Evolutionary conservation across 2,113 vertebrate genomes (phyloP).

Genomic region (Pteropus alecto): DNA sequence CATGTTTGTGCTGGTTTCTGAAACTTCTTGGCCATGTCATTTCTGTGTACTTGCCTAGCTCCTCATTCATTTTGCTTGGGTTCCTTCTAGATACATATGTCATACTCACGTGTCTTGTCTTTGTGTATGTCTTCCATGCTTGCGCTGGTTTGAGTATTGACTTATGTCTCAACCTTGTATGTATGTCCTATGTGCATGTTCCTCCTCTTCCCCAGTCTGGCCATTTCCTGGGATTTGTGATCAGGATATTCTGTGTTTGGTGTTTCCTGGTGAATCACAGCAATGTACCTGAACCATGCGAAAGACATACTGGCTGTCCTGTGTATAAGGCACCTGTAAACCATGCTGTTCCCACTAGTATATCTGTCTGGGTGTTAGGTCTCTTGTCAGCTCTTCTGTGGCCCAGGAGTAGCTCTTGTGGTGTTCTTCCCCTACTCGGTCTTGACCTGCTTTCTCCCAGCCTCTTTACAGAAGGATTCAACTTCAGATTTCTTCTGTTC

Average conservation of each 20-base stretch:
- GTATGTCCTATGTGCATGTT: constrained; percentile 57
- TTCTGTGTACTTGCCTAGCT: constrained; percentile 50
- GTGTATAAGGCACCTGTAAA: neutral
- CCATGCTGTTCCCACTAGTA: neutral
- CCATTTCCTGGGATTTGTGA: constrained; percentile 39
- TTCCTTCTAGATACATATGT: constrained; percentile 35
- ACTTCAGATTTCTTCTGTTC: neutral
- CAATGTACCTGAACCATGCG: neutral
- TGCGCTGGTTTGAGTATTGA: constrained; percentile 65
- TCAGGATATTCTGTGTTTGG: constrained; percentile 35
- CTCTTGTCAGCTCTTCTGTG: neutral
- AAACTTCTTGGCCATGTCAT: constrained; percentile 55
- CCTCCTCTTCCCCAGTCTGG: constrained; percentile 33
- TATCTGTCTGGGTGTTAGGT: neutral
- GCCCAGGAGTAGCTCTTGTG: neutral
- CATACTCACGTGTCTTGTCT: neutral
- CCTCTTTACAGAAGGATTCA: constrained; percentile 6
- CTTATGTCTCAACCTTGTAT: constrained; percentile 46
- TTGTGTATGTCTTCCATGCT: constrained; percentile 47
- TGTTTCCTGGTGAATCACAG: constrained; percentile 17
- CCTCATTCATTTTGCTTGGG: constrained; percentile 60
- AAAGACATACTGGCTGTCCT: neutral
- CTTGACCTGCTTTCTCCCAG: neutral
- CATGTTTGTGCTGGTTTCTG: constrained; percentile 61
- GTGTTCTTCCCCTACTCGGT: neutral